Conservation (phyloP, 2,888 invertebrate species). For the Lamellibrachia columna region DNA sequence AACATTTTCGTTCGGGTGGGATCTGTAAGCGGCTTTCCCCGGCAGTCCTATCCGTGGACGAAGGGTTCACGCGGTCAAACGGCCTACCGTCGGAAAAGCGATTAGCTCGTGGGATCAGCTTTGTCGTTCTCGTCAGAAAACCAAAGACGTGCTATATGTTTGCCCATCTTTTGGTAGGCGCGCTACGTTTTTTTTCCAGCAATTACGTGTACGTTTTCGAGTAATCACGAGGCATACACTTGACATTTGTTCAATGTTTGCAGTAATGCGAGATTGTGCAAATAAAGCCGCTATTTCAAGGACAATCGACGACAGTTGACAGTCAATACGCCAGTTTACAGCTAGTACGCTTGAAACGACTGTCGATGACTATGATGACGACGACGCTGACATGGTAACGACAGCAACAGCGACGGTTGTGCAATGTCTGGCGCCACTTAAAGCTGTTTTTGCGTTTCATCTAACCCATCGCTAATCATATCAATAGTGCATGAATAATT, state of each 20-base stretch:
- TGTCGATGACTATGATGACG: neutral
- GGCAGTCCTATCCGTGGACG: no score
- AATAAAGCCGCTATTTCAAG: neutral
- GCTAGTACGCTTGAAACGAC: neutral
- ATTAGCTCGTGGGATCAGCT: no score
- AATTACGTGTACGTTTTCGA: neutral
- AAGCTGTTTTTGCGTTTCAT: no score
- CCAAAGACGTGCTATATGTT: no score
- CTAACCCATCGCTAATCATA: no score
- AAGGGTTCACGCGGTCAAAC: no score
- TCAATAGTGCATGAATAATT: no score
- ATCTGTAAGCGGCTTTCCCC: no score
- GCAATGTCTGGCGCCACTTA: neutral
- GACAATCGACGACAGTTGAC: neutral
- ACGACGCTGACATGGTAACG: neutral
- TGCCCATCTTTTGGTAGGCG: no score
- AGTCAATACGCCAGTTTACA: neutral
- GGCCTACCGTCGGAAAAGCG: no score
- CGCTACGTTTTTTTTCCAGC: no score
- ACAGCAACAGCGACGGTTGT: neutral
- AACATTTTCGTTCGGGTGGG: neutral
- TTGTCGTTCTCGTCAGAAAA: no score
- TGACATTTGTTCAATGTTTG: neutral
- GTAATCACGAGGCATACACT: neutral
- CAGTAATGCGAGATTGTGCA: neutral